Evolutionary conservation across 2,113 vertebrate genomes (phyloP).

Genomic region (Colinus virginianus): DNA sequence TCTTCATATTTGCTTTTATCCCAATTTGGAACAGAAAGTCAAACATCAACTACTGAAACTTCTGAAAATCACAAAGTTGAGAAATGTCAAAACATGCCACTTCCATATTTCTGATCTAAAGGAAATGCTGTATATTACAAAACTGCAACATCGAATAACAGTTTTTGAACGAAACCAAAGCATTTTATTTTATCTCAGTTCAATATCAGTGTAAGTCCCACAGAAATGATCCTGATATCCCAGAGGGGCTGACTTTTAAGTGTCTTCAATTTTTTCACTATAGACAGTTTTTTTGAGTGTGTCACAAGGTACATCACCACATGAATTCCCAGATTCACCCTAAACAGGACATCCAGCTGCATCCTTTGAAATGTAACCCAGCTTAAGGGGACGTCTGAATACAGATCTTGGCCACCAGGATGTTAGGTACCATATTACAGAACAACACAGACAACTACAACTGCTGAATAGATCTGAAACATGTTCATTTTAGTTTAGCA

Average conservation of each 20-base stretch:
- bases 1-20: slow-evolving; percentile 66
- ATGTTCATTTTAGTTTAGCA: neutral
- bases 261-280: neutral
- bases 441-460: neutral
- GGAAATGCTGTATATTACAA: slow-evolving; percentile 43
- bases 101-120: slow-evolving; percentile 57
- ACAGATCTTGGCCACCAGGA: neutral
- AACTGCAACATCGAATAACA: neutral
- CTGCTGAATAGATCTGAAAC: neutral
- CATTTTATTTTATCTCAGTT: slow-evolving; percentile 12
- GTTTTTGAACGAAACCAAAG: slow-evolving; percentile 46
- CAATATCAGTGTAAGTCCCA: neutral
- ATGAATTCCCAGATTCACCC: fast-evolving
- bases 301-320: neutral
- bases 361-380: neutral
- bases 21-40: slow-evolving; percentile 40
- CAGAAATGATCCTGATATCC: neutral
- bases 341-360: neutral
- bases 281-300: neutral
- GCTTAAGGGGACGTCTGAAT: neutral
- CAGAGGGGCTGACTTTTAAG: neutral
- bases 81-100: slow-evolving; percentile 59
- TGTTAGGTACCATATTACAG: neutral
- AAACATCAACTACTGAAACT: slow-evolving; percentile 55
- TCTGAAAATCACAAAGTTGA: slow-evolving; percentile 59